Base-by-base conservation (phyloP, 2,113 vertebrate genomes). In the Syngnathus scovelli region DNA sequence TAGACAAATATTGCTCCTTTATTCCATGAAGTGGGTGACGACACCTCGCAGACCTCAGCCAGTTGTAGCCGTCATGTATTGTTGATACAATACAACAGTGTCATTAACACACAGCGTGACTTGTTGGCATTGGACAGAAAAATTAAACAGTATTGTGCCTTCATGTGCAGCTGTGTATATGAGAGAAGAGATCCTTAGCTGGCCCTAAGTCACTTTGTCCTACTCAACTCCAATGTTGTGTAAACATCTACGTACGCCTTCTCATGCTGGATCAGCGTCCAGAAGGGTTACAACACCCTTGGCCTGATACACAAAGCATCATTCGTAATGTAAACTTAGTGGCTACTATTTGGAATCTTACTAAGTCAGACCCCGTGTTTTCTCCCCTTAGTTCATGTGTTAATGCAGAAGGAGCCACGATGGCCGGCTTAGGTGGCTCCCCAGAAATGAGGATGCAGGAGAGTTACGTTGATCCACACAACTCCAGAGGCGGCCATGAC, bases 361-460 rank as follows among this genome's bases (percentile, higher is more conserved):
- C 2, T 58, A 33, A 36, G 7, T 36, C 55, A 6, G 5, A 15
- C 2, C 12, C 13, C 16, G 23, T 56, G 64, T 68, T 78, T 74
- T 46, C 59, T 10, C 51, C 61, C 55, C 69, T 9, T 49, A 72
- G 70, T 33, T 83, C 70, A 64, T 66, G 74, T 73, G 21, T 61
- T 55, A 8, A 59, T 52, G 41, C 48, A 38, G 11, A 66, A 1
- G 63, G 65, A 70, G 67, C 63, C 49, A 21, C 6, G 56, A 95
- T 96, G 95, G 94, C 95, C 83, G 74, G 81, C 63, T 88, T 92
- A 13, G 79, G 82, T 64, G 84, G 85, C 60, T 88, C 92, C 51
- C 74, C 79, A 5, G 83, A 84, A 64, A 79, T 88, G 58, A 90
- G 87, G 0, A 21, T 90, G 33, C 90, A 91, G 70, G 88, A 84